Conservation (phyloP, 2,113 vertebrate genomes). For the Cephalophus harveyi region DNA sequence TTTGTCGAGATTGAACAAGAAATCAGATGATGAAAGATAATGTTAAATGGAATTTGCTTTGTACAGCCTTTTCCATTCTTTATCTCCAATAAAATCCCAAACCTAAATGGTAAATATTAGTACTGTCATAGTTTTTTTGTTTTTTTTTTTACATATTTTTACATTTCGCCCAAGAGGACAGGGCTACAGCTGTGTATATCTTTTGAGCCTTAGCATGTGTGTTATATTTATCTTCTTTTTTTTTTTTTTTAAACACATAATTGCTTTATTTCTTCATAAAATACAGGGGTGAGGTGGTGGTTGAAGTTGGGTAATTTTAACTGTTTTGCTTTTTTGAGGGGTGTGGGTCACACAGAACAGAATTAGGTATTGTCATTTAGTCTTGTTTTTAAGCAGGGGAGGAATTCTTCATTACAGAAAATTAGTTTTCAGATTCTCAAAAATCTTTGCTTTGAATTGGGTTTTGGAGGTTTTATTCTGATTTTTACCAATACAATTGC, state of each 20-base stretch:
- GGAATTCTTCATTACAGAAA: neutral
- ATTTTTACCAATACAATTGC: neutral
- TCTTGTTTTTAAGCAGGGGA: slow-evolving; percentile 5
- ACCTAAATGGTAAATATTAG: neutral
- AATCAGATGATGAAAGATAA: neutral
- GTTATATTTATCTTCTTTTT: neutral
- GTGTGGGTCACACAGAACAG: neutral
- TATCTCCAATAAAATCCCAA: neutral
- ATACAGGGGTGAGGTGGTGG: neutral
- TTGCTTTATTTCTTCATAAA: neutral
- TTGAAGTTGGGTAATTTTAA: neutral
- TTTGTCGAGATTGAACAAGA: slow-evolving; percentile 19
- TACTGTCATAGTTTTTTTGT: neutral
- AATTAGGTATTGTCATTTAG: neutral
- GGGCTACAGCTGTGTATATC: neutral
- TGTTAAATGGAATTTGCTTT: neutral
- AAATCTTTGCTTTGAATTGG: slow-evolving; percentile 45
- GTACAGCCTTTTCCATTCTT: neutral
- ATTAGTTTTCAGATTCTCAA: neutral
- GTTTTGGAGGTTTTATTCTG: slow-evolving; percentile 39
- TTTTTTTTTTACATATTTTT: neutral
- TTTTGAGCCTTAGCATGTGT: neutral
- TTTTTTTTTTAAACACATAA: neutral
- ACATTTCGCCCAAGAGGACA: neutral
- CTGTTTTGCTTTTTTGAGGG: neutral